Evolutionary conservation across 2,113 vertebrate genomes (phyloP), one percentile per base, ranked within the genome.

Genomic region (Oreochromis niloticus): DNA sequence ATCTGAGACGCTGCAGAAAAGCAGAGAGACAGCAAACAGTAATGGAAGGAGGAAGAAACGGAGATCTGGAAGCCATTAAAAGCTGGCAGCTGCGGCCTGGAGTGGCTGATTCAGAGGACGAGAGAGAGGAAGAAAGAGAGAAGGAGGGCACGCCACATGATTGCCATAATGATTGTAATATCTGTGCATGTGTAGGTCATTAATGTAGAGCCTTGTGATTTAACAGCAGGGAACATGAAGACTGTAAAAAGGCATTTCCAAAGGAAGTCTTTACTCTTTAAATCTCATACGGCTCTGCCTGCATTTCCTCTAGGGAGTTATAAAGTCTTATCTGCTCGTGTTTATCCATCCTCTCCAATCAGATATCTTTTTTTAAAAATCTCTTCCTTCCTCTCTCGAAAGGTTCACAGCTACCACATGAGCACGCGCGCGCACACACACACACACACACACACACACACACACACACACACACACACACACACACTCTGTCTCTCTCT

Each of bases 51-150:
- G 92, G 85, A 88, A 83, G 87, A 92, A 89, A 82, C 36, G 85
- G 63, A 92, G 90, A 91, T 96, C 95, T 97, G 96, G 95, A 95
- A 95, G 90, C 85, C 85, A 95, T 96, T 96, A 95, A 80, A 86
- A 22, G 83, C 91, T 95, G 92, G 94, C 95, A 95, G 94, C 94
- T 94, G 95, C 19, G 39, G 86, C 75, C 75, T 89, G 71, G 91
- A 92, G 93, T 61, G 93, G 91, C 88, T 95, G 96, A 96, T 93
- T 96, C 95, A 96, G 91, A 93, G 81, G 13, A 48, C 41, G 54
- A 82, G 80, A 75, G 87, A 86, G 73, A 80, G 81, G 54, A 80
- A 57, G 85, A 85, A 61, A 81, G 73, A 86, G 52, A 71, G 81
- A 85, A 80, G 73, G 86, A 89, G 85, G 84, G 83, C 48, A 80